Percentiles rank a stretch among this genome's conserved stretches.
Evolutionary conservation across 92 coral and sea anemone species (phyloP).

Genomic region (Porites divaricata): DNA sequence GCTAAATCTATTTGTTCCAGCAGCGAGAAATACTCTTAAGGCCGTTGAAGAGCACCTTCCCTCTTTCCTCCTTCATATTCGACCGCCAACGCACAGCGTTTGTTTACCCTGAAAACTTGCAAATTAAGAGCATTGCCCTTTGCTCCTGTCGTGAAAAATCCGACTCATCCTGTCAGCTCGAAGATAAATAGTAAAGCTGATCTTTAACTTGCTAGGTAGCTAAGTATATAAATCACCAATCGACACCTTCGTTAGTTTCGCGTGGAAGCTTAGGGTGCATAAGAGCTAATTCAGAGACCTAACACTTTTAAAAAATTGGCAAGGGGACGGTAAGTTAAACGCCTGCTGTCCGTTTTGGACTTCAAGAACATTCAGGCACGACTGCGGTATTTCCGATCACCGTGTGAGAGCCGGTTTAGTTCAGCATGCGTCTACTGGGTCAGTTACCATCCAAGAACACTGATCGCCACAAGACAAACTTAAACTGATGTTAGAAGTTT

Average conservation of each 20-base stretch:
- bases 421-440: neutral
- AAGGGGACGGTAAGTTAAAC: neutral
- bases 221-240: neutral
- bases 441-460: neutral
- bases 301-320: no score
- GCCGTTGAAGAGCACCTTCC: neutral
- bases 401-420: neutral
- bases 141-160: conserved; percentile 47
- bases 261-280: neutral
- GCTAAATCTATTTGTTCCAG: neutral
- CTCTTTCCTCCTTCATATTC: neutral
- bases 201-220: neutral
- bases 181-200: conserved; percentile 48
- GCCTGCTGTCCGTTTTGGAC: neutral
- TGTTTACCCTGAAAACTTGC: neutral
- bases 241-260: neutral
- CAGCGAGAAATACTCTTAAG: neutral
- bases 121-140: conserved; percentile 32
- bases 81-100: neutral
- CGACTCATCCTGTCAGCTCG: conserved; percentile 54
- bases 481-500: neutral
- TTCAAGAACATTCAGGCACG: neutral
- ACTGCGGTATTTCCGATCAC: neutral
- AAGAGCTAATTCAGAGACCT: no score
- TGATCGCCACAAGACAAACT: neutral